Evolutionary conservation across 1,140 invertebrate genomes (phyloP).

Genomic region (Pygmarrhopalites habei): DNA sequence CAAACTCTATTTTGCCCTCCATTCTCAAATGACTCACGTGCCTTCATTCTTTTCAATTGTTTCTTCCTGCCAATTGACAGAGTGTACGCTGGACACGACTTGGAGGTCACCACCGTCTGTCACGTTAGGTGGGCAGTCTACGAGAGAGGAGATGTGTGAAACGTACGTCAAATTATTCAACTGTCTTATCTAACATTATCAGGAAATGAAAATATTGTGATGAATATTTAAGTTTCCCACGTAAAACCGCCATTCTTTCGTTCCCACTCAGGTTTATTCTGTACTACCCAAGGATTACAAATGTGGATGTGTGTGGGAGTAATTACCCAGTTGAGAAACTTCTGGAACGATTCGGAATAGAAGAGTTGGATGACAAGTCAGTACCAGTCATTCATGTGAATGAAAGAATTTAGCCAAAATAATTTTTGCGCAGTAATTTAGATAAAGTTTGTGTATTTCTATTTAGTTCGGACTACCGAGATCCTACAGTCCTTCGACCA

Average conservation of each 20-base stretch:
- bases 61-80: background rate
- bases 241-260: too few relatives aligned
- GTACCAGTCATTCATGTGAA: background rate
- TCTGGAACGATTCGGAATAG: background rate
- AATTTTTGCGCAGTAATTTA: background rate
- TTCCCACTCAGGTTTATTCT: background rate
- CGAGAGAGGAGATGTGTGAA: constrained; percentile 11
- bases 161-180: too few relatives aligned
- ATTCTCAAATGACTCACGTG: background rate
- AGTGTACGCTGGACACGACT: background rate
- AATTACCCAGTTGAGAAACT: background rate
- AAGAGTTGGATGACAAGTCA: background rate
- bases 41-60: background rate
- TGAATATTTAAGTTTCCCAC: too few relatives aligned
- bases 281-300: background rate
- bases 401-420: background rate
- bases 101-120: background rate
- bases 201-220: too few relatives aligned
- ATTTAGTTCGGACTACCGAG: background rate
- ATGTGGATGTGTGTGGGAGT: background rate
- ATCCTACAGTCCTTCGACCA: background rate
- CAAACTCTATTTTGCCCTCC: too few relatives aligned
- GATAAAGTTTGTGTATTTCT: background rate
- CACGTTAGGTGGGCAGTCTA: background rate
- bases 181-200: too few relatives aligned